Percentiles rank a stretch among this genome's conserved stretches.
phyloP scores from a whole-genome alignment of 2,888 invertebrate genomes.

The Pachycephus smyrnensis region DNA sequence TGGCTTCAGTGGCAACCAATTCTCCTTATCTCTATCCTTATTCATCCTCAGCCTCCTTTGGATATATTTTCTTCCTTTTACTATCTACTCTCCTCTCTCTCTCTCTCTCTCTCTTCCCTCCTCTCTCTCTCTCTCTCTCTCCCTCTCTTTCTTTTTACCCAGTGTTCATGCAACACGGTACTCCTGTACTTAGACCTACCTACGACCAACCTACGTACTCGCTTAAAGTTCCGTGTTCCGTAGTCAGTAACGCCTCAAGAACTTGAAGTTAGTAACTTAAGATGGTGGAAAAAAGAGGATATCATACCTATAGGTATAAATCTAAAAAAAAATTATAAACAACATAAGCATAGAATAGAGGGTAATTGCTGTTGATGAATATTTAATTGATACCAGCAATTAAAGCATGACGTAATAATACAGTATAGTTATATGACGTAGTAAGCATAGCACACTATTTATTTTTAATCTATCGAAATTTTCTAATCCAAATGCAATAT shows the following conservation, averaged over 20 bases:
- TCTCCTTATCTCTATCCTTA: conserved; percentile 9
- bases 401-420: no score
- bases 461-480: neutral
- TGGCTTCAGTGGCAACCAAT: conserved; percentile 23
- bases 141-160: conserved; percentile 8
- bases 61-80: conserved; percentile 1
- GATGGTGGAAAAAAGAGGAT: neutral
- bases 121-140: conserved; percentile 11
- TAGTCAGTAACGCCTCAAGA: neutral
- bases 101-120: conserved; percentile 16
- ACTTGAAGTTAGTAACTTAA: neutral
- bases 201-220: neutral
- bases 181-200: neutral
- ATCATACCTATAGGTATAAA: neutral
- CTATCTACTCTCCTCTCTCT: neutral
- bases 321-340: neutral
- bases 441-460: no score
- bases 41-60: neutral
- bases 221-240: neutral
- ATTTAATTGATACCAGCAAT: no score
- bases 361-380: no score
- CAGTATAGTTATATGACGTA: no score
- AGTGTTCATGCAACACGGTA: neutral
- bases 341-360: neutral
- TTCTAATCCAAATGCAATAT: neutral